Conservation (phyloP, 2,113 vertebrate genomes). For the Cyanoramphus novaezelandiae region DNA sequence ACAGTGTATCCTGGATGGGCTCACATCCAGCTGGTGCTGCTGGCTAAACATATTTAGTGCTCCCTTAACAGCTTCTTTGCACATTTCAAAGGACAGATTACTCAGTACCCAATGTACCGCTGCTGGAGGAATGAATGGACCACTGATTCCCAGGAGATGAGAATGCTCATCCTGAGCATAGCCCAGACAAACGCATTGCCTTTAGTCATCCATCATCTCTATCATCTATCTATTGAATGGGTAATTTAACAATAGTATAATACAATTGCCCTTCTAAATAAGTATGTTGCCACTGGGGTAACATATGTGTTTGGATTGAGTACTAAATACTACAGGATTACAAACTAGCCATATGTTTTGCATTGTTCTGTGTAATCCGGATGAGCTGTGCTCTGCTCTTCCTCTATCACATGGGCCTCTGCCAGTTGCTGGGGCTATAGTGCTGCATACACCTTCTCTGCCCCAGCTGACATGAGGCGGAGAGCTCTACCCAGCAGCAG, state of each 20-base stretch:
- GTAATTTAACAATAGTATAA: background rate
- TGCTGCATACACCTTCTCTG: background rate
- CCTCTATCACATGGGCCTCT: background rate
- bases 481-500: background rate
- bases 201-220: background rate
- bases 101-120: background rate
- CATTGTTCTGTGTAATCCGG: background rate
- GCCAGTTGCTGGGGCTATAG: background rate
- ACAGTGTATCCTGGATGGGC: background rate
- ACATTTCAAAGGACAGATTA: slow-evolving; percentile 23
- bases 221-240: background rate
- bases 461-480: background rate
- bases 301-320: background rate
- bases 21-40: slow-evolving; percentile 12
- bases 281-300: background rate
- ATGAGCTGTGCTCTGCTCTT: background rate
- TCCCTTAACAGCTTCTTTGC: slow-evolving; percentile 21
- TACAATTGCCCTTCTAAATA: background rate
- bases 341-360: background rate
- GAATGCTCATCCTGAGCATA: background rate
- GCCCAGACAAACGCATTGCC: background rate
- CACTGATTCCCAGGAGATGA: background rate
- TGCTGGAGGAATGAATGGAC: background rate
- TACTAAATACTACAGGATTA: background rate
- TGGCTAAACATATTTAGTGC: slow-evolving; percentile 20